A percentile compares a stretch with the other conserved stretches of the same genome.
phyloP scores from a whole-genome alignment of 1,140 invertebrate genomes.

The Venturia canescens region DNA sequence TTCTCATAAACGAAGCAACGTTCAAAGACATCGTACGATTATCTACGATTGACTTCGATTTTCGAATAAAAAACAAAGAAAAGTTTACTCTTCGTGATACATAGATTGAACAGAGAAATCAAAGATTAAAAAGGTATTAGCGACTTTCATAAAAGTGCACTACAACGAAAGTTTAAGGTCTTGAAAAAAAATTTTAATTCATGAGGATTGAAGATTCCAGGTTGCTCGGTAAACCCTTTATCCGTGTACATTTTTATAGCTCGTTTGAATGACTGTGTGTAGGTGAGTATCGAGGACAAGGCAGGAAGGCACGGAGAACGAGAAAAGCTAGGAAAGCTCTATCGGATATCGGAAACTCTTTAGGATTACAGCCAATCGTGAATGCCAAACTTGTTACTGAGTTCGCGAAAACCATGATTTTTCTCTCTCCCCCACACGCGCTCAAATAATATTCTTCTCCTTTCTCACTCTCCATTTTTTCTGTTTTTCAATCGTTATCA shows the following conservation, averaged over 20 bases:
- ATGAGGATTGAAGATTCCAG: background rate
- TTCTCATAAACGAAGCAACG: too few species aligned
- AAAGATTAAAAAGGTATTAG: too few species aligned
- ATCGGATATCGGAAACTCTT: conserved; percentile 68
- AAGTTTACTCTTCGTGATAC: too few species aligned
- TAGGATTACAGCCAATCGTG: conserved; percentile 63
- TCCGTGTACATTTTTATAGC: background rate
- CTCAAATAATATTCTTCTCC: conserved; percentile 50
- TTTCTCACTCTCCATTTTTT: background rate
- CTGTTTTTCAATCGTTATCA: conserved; percentile 43
- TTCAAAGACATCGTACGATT: too few species aligned
- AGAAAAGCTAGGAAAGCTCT: background rate
- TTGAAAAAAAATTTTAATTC: too few species aligned
- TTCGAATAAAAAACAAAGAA: too few species aligned
- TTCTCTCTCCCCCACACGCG: background rate
- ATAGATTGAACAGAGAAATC: too few species aligned
- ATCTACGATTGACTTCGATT: too few species aligned
- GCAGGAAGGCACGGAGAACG: background rate
- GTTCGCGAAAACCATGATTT: conserved; percentile 51
- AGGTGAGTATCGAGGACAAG: background rate
- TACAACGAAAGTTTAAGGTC: too few species aligned
- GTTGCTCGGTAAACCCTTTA: background rate
- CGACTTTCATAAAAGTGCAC: too few species aligned
- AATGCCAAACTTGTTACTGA: conserved; percentile 60
- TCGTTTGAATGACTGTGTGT: too few species aligned